A percentile compares a stretch with the other conserved stretches of the same genome.
phyloP scores from a whole-genome alignment of 2,888 invertebrate species.

The Carabus problematicus region DNA sequence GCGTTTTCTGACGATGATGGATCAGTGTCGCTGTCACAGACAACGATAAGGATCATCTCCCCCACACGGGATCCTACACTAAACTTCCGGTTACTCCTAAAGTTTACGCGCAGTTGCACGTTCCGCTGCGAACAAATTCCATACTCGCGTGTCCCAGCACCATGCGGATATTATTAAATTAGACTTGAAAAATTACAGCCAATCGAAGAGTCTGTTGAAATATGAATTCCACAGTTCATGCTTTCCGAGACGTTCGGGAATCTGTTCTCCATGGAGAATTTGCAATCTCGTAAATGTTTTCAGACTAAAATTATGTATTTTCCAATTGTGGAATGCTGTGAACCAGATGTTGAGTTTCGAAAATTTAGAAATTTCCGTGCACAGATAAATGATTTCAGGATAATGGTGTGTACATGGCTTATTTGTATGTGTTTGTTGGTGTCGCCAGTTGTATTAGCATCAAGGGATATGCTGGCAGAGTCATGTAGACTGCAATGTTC shows the following conservation, averaged over 20 bases:
- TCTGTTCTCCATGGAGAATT: not conserved
- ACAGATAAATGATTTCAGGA: too few relatives aligned
- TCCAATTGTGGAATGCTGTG: too few relatives aligned
- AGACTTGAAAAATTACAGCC: not conserved
- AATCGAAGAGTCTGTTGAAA: not conserved
- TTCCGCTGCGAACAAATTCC: not conserved
- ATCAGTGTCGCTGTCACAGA: not conserved
- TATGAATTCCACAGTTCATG: not conserved
- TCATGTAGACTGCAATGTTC: too few relatives aligned
- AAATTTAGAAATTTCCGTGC: too few relatives aligned
- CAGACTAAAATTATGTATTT: too few relatives aligned
- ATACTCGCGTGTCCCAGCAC: not conserved
- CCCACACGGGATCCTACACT: not conserved
- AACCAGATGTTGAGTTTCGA: too few relatives aligned
- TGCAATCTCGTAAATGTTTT: too few relatives aligned
- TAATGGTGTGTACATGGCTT: too few relatives aligned
- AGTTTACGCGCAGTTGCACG: not conserved
- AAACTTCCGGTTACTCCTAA: not conserved
- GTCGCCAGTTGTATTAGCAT: too few relatives aligned
- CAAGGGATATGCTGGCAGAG: too few relatives aligned
- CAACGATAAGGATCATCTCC: not conserved
- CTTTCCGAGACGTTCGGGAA: not conserved
- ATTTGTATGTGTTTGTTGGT: too few relatives aligned
- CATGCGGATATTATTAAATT: constrained; percentile 8
- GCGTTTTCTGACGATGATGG: not conserved